These are phyloP conservation scores for Drosophila tropicalis DNA, from an alignment of 1,140 invertebrate genomes.

Conservation along the genomic window DNA sequence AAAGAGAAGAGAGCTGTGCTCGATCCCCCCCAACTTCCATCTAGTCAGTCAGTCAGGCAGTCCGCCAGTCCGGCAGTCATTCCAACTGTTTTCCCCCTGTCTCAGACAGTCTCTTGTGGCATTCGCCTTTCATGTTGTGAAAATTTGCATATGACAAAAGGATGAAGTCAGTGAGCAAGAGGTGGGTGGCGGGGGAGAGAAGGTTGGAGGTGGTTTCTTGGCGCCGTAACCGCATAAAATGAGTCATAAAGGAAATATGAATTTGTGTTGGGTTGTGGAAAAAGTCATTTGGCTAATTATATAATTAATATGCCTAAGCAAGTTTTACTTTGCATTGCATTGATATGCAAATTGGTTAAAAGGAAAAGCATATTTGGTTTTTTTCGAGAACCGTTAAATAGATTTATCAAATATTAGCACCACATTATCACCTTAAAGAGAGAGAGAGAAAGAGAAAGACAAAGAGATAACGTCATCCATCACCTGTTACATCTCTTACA, in stretches of 20 bases:
- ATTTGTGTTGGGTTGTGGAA: conserved; percentile 9
- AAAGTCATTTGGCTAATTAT: conserved; percentile 18
- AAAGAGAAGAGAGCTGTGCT: background rate
- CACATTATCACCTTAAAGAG: conserved; percentile 8
- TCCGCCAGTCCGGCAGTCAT: background rate
- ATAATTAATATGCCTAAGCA: conserved; percentile 28
- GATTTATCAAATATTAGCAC: background rate
- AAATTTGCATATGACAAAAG: conserved; percentile 12
- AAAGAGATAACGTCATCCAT: conserved; percentile 14
- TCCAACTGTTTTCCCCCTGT: background rate
- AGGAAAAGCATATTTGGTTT: background rate
- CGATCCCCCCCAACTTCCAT: background rate
- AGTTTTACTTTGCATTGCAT: background rate
- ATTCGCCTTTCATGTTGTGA: conserved; percentile 1
- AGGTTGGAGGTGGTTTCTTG: background rate
- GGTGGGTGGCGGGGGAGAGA: too few relatives aligned
- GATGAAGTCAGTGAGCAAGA: background rate
- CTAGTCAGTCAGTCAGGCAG: background rate
- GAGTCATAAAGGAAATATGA: conserved; percentile 44
- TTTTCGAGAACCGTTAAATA: background rate
- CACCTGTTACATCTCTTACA: conserved; percentile 40
- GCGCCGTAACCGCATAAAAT: conserved; percentile 14
- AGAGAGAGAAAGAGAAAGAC: background rate
- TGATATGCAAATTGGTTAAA: background rate
- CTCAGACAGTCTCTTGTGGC: conserved; percentile 1